Percentiles rank a stretch among this genome's conserved stretches.
These are phyloP conservation scores for Crocuta crocuta DNA, from an alignment of 2,113 vertebrate species.

Conservation along the genomic window DNA sequence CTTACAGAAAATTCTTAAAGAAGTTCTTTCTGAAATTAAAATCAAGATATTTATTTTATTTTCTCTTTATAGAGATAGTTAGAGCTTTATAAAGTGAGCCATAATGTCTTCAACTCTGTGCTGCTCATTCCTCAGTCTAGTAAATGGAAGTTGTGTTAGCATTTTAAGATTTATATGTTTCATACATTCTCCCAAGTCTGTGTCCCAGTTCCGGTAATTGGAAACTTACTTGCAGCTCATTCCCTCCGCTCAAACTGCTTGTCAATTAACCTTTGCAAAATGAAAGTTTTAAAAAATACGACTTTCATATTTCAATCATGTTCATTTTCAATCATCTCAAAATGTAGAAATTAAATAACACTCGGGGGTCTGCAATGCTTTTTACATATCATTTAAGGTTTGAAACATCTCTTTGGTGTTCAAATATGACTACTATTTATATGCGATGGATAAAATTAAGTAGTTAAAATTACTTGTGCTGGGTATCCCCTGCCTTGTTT, in stretches of 20 bases:
- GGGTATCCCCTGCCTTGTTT: conserved; percentile 40
- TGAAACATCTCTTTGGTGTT: conserved; percentile 55
- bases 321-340: conserved; percentile 74
- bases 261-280: conserved; percentile 74
- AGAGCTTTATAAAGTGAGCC: conserved; percentile 68
- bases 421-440: conserved; percentile 24
- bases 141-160: conserved; percentile 75
- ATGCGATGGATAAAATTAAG: conserved; percentile 39
- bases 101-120: conserved; percentile 76
- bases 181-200: conserved; percentile 62
- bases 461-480: conserved; percentile 41
- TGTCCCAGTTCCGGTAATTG: conserved; percentile 69
- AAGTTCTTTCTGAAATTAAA: conserved; percentile 79
- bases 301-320: conserved; percentile 76
- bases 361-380: not conserved
- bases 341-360: conserved; percentile 66
- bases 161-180: conserved; percentile 72
- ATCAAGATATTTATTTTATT: conserved; percentile 84
- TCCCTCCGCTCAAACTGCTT: conserved; percentile 74
- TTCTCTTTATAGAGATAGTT: conserved; percentile 80
- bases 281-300: conserved; percentile 72
- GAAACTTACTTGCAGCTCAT: conserved; percentile 71
- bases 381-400: conserved; percentile 62
- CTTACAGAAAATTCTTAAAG: not conserved
- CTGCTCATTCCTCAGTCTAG: conserved; percentile 68